Base-by-base conservation (phyloP, 2,888 invertebrate species). In the Hemistola chrysoprasaria region DNA sequence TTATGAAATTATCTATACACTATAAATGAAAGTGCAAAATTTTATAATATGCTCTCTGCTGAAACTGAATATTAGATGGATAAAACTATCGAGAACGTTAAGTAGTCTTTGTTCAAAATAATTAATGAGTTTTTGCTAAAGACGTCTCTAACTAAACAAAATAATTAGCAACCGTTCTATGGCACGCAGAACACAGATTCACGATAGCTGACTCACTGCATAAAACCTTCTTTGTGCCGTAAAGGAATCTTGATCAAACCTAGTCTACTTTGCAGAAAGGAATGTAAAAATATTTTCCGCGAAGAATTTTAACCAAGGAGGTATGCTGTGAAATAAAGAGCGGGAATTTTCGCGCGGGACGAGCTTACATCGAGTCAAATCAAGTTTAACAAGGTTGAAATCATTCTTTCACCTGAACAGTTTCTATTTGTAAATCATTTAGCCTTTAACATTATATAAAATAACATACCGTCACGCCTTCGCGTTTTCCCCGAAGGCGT, bases 181-280 rank as follows among this genome's bases (percentile, higher is more conserved):
- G 25, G 16, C 11, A 20, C 30, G 8, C 16, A 16, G 16, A 16
- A 16, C 16, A n/a, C 25, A 40, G 40, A 39, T 40, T 20, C 8
- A 21, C 28, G 41, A 47, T 37, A 50, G 44, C 28, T 31, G 22
- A 28, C n/a, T 42, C 22, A 9, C 22, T 35, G 34, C 35, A 35
- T 28, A 28, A 29, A 38, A 38, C 37, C 36, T 40, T 34, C 45
- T 45, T 45, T 47, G 47, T 43, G 23, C 23, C 23, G 23, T 8
- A 30, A 40, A 28, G 22, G 36, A 44, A 47, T 30, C 41, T 47
- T 47, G 44, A 47, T 48, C 43, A 46, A 46, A 43, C 35, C 38
- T 30, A 11, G 35, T 28, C 33, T 23, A 32, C 30, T 36, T 33
- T 30, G 22, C 11, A 22, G 10, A 40, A 40, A 28, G 31, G 31